A percentile compares a stretch with the other conserved stretches of the same genome.
Evolutionary conservation across 2,797 vertebrate genomes (phyloP).

Genomic region (Sarcophilus harrisii): DNA sequence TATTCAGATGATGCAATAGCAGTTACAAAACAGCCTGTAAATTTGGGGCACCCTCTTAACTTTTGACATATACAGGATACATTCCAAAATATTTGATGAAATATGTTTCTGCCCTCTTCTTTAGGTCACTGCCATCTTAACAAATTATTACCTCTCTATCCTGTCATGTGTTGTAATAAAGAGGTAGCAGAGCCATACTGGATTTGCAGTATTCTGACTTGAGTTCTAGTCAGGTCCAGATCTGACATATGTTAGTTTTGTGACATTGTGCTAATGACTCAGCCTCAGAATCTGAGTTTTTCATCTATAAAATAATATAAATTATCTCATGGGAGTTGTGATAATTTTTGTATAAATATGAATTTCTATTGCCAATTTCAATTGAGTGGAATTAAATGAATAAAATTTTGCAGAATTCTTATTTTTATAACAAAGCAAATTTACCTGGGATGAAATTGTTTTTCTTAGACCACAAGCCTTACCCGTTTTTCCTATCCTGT

Average conservation of each 20-base stretch:
- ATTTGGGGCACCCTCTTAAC: constrained; percentile 1
- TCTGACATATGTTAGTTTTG: neutral
- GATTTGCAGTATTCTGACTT: neutral
- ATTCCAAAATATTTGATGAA: constrained; percentile 47
- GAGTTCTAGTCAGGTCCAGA: neutral
- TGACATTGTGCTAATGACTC: neutral
- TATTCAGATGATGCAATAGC: constrained; percentile 9
- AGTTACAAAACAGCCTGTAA: constrained; percentile 29
- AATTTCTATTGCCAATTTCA: neutral
- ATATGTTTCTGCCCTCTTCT: constrained; percentile 5
- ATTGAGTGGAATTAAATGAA: neutral
- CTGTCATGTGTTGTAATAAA: neutral
- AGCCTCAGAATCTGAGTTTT: neutral
- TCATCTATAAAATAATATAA: neutral
- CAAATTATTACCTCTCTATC: neutral
- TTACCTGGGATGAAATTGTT: neutral
- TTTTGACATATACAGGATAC: constrained; percentile 30
- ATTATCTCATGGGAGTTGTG: neutral
- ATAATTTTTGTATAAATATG: neutral
- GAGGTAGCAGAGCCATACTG: neutral
- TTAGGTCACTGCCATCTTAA: constrained; percentile 20
- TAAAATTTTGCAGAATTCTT: constrained; percentile 15
- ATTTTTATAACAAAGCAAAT: constrained; percentile 16
- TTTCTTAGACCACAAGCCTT: neutral
- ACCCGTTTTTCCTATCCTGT: neutral